A percentile compares a stretch with the other conserved stretches of the same genome.
Evolutionary conservation across 2,888 invertebrate species (phyloP).

Genomic region (Eumacrocentrus americanus): DNA sequence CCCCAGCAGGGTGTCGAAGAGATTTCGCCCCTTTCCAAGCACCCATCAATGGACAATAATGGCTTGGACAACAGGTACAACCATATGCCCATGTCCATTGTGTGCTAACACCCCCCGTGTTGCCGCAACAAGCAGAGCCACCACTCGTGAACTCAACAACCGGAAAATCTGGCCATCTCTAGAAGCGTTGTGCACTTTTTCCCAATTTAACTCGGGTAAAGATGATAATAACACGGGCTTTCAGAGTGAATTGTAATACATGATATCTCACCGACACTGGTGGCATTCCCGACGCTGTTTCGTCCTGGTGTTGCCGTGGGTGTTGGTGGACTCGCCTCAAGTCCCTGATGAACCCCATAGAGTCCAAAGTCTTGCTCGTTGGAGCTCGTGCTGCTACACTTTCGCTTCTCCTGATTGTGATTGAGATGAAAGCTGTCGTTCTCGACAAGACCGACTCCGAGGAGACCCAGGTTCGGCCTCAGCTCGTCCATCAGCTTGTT

Average conservation of each 20-base stretch:
- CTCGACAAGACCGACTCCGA: constrained; percentile 81
- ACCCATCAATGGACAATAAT: constrained; percentile 57
- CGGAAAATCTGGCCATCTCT: constrained; percentile 57
- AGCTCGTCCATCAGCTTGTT: constrained; percentile 88
- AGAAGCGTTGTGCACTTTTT: constrained; percentile 52
- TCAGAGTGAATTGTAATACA: neutral
- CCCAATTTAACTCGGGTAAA: too few species aligned
- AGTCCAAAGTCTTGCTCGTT: constrained; percentile 90
- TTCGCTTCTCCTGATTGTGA: constrained; percentile 66
- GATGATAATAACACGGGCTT: neutral
- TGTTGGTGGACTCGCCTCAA: constrained; percentile 61
- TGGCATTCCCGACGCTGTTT: constrained; percentile 55
- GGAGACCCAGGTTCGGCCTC: constrained; percentile 79
- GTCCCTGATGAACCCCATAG: constrained; percentile 69
- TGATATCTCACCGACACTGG: constrained; percentile 52
- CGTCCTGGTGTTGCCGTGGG: constrained; percentile 56
- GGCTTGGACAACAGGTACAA: constrained; percentile 57
- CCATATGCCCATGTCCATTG: constrained; percentile 56
- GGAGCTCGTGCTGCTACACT: constrained; percentile 81
- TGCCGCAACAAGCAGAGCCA: constrained; percentile 39
- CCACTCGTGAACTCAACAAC: constrained; percentile 53
- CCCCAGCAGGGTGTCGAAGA: neutral
- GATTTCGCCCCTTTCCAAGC: constrained; percentile 35
- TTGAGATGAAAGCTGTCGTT: constrained; percentile 73
- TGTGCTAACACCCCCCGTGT: constrained; percentile 39